Base-by-base conservation (phyloP, 2,888 invertebrate species). In the Pyrrhia umbra region DNA sequence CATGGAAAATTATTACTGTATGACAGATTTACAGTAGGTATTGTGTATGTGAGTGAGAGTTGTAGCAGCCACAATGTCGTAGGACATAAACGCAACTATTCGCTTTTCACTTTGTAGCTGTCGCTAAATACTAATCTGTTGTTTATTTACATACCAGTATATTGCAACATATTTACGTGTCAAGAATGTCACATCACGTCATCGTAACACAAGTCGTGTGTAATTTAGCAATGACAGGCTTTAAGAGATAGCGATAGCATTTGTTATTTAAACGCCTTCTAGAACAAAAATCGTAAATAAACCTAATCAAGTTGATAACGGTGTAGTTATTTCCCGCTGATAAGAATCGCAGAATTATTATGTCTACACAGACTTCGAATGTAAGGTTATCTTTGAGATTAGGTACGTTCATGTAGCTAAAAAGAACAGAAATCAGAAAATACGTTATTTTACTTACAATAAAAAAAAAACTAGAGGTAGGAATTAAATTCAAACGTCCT, bases 21-120 rank as follows among this genome's bases (percentile, higher is more conserved):
- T 50, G 66, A 66, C 55, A 74, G 59, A 77, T 72, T 75, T 74
- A 74, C 77, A 61, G 43, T 56, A 55, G n/a, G 58, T 68, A 77
- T 82, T 81, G 79, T 76, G 65, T 72, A 63, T 69, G 67, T 68
- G 60, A 70, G 45, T 68, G 73, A 70, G 68, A 73, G 67, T 77
- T 73, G 64, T 34, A 21, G 60, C 71, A 75, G 82, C 84, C 84
- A 78, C 58, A 72, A 47, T 74, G 71, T 68, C 82, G 81, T 83
- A 79, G 69, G 80, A 83, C 73, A 64, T 30, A 20, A 60, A 68
- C 68, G 59, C 50, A 58, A 63, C 58, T 21, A 42, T 71, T 63
- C 23, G 47, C 49, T 67, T 75, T 72, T 58, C 55, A 67, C 67
- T 71, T 51, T 5, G 50, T 21, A 27, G 43, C 37, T 4, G 27